phyloP scores from a whole-genome alignment of 1,140 invertebrate genomes.

The Trypoxylus dichotomus region DNA sequence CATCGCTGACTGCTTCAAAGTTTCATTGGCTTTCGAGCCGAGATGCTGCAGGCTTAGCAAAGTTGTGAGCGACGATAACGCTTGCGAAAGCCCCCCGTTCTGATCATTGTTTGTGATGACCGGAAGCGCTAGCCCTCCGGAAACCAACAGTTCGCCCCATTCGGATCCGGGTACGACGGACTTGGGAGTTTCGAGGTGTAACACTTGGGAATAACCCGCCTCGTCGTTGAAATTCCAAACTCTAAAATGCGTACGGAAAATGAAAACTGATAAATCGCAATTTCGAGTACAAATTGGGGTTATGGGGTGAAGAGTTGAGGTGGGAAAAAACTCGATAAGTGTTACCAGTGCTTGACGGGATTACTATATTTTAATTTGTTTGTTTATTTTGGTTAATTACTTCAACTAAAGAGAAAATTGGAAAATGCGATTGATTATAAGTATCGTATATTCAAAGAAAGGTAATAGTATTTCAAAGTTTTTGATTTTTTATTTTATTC shows the following conservation, averaged over 20 bases:
- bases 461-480: too few species aligned
- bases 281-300: too few species aligned
- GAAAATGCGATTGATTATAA: too few species aligned
- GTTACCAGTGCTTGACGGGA: too few species aligned
- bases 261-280: not conserved
- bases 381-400: too few species aligned
- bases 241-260: constrained; percentile 52
- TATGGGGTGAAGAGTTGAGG: too few species aligned
- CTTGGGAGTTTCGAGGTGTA: constrained; percentile 63
- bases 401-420: too few species aligned
- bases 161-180: constrained; percentile 65
- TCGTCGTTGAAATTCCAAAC: constrained; percentile 71
- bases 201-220: constrained; percentile 66
- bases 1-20: constrained; percentile 54
- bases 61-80: constrained; percentile 52
- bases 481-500: too few species aligned
- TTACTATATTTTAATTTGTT: too few species aligned
- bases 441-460: too few species aligned
- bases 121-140: constrained; percentile 62
- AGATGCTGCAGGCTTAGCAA: constrained; percentile 57
- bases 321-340: too few species aligned
- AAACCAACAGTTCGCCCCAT: constrained; percentile 59
- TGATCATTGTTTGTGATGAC: constrained; percentile 48
- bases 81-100: constrained; percentile 47
- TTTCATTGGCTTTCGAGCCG: constrained; percentile 54